Evolutionary conservation across 2,113 vertebrate genomes (phyloP).

Genomic region (Cariama cristata): DNA sequence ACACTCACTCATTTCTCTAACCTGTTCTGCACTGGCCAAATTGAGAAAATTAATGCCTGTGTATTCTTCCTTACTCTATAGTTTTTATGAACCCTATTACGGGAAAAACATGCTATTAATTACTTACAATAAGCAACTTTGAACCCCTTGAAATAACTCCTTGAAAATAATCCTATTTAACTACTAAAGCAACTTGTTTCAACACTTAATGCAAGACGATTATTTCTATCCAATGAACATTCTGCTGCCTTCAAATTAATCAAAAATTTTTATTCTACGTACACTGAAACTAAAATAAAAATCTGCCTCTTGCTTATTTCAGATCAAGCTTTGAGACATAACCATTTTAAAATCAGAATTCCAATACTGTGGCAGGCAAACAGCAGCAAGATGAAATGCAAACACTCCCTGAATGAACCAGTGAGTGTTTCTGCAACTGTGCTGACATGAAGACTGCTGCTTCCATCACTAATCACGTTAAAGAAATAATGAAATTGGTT

Average conservation of each 20-base stretch:
- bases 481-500: background rate
- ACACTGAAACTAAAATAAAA: background rate
- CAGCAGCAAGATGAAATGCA: background rate
- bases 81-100: background rate
- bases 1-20: background rate
- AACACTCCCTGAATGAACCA: background rate
- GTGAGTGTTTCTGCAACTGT: background rate
- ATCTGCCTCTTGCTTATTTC: background rate
- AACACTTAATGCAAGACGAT: accelerated
- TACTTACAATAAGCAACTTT: background rate
- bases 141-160: background rate
- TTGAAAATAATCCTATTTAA: constrained; percentile 8
- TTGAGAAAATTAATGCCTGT: background rate
- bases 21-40: background rate
- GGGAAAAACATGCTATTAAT: background rate
- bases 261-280: background rate
- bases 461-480: background rate
- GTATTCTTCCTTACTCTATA: background rate
- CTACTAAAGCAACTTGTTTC: background rate
- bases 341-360: background rate
- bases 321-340: background rate
- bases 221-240: background rate
- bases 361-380: background rate
- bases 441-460: background rate
- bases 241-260: background rate